Evolutionary conservation across 2,888 invertebrate species (phyloP).

Genomic region (Pachycephus smyrnensis): DNA sequence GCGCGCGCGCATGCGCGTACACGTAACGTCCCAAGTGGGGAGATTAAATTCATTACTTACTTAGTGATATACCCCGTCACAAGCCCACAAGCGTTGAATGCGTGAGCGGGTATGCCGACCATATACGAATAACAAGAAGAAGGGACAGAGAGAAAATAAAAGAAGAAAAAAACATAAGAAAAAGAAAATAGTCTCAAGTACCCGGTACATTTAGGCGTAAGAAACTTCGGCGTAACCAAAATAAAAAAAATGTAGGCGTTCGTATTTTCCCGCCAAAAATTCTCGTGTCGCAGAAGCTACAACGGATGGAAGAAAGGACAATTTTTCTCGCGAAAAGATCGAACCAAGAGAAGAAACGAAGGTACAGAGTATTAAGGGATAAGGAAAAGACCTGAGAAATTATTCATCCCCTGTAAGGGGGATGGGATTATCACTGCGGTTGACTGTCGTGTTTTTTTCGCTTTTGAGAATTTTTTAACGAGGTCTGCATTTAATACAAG

Average conservation of each 20-base stretch:
- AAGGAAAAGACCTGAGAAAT: background rate
- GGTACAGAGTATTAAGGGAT: background rate
- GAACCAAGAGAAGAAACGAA: background rate
- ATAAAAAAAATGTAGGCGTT: background rate
- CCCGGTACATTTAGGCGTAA: background rate
- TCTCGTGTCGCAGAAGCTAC: background rate
- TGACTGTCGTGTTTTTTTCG: background rate
- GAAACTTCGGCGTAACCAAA: background rate
- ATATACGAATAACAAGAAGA: background rate
- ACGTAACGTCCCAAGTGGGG: slow-evolving; percentile 25
- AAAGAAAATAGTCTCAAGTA: background rate
- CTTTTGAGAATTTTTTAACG: slow-evolving; percentile 24
- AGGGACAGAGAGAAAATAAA: background rate
- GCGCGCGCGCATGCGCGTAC: slow-evolving; percentile 14
- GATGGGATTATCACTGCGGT: background rate
- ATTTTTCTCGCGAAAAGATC: background rate
- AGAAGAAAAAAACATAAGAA: too few species aligned
- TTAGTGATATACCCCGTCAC: background rate
- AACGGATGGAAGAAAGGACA: background rate
- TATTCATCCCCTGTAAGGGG: background rate
- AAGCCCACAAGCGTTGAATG: background rate
- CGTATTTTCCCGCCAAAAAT: background rate
- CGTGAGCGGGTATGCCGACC: background rate
- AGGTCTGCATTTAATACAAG: slow-evolving; percentile 22
- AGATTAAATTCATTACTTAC: slow-evolving; percentile 54